These are phyloP conservation scores for Anguilla japonica DNA, from an alignment of 2,113 vertebrate species.

Conservation along the genomic window DNA sequence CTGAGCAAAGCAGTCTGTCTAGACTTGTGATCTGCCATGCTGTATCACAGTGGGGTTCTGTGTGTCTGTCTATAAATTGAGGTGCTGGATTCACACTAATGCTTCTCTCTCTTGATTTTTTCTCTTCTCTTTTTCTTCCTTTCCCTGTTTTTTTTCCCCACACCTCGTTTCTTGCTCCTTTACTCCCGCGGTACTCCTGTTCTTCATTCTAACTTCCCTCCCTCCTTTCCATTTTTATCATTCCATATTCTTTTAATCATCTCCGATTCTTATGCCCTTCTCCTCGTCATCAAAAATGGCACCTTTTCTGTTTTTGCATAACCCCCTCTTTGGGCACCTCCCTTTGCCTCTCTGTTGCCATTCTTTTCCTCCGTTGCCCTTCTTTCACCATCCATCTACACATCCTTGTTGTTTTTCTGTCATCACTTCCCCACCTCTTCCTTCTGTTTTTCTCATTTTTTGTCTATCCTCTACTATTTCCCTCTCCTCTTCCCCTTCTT, in stretches of 20 bases:
- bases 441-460: neutral
- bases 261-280: conserved; percentile 16
- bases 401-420: neutral
- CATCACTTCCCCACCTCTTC: neutral
- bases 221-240: neutral
- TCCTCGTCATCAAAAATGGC: neutral
- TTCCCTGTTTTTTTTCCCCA: neutral
- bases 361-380: neutral
- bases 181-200: conserved; percentile 18
- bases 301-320: neutral
- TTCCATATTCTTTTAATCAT: neutral
- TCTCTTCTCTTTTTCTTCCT: neutral
- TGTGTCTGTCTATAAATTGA: neutral
- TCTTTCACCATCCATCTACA: neutral
- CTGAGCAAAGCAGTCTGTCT: neutral
- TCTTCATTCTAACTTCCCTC: neutral
- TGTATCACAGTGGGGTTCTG: conserved; percentile 31
- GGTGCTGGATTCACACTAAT: conserved; percentile 39
- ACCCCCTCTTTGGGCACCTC: neutral
- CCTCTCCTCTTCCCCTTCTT: conserved; percentile 9
- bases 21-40: neutral
- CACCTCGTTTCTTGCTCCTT: neutral
- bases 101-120: conserved; percentile 13
- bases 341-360: neutral
- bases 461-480: neutral